Evolutionary conservation across 2,113 vertebrate genomes (phyloP), one percentile per base, ranked within the genome.

Genomic region (Ptilorrhoa leucosticta): DNA sequence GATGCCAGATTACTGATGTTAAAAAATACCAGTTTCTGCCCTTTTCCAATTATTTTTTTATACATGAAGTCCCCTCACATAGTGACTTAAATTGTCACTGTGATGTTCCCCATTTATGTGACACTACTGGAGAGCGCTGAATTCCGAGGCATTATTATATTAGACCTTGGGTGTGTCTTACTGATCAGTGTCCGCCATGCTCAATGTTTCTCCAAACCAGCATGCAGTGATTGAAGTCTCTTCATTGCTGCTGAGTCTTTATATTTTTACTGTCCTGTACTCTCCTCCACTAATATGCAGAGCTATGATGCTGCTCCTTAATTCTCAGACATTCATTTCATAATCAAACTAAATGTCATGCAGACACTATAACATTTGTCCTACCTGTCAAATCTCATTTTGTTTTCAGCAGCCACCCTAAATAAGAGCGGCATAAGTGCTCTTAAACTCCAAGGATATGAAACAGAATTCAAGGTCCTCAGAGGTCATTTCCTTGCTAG

Each of bases 211-310:
- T 76, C 1, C 2, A 75, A 66, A 45, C 3, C 33, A 79, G 18
- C 18, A 18, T 8, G 15, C 23, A 27, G 20, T 0, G 0, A 22
- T 6, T 54, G 31, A 14, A 24, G 30, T 45, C 5, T 19, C 5
- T 31, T 40, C 23, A 13, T 20, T 44, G 11, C 78, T 78, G 26
- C n/a, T 30, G 6, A 40, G 15, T n/a, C 39, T 53, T 84, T n/a
- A 7, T 53, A 26, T 22, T 40, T 19, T 48, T 75, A 37, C 39
- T 35, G 30, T 51, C 9, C 22, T 61, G 17, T 42, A 23, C 17
- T 54, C 23, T 66, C 75, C n/a, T 76, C 19, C 30, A 21, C 7
- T 40, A 15, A 53, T 26, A 15, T 30, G 13, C 22, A 53, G 22
- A 70, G 15, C 28, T 65, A 37, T 45, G 20, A 33, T 23, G 15